Evolutionary conservation across 2,113 vertebrate genomes (phyloP), one percentile per base, ranked within the genome.

Genomic region (Casuarius casuarius): DNA sequence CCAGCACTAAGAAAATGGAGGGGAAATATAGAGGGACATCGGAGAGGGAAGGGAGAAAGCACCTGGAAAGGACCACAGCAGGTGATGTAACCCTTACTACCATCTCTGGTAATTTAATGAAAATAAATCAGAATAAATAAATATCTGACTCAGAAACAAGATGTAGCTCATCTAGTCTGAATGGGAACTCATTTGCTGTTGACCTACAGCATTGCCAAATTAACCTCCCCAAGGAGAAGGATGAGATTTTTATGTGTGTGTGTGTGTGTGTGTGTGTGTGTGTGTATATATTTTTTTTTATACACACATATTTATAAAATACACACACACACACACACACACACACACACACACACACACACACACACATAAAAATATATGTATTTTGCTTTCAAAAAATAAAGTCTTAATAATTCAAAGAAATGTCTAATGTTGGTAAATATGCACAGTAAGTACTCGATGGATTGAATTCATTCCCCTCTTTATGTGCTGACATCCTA

Each of bases 381-480:
- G 29, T 56, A 56, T 29, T 8, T 67, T 89, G 21, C 88, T 92
- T 97, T 74, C 59, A 48, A 61, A 82, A 94, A 93, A 73, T 93
- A 90, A 92, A 86, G 61, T 71, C 96, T 95, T 94, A 97, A 88
- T 92, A 96, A 96, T 94, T 97, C 89, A 97, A 94, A 97, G 58
- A 97, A 97, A 93, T 63, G 54, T 91, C 94, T 94, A 66, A 73
- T 78, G 77, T 94, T 97, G 94, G 90, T 95, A 93, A 96, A 95
- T 84, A 82, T 95, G 48, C 73, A 67, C 71, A 70, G 52, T 95
- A 96, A 94, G 77, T 94, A 95, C 77, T 92, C 92, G 92, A 96
- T 91, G 75, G 96, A 94, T 95, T 93, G 94, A 95, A 93, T 63
- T 94, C 2, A 92, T 97, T 96, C 93, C 33, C 19, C 35, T 79